Evolutionary conservation across 2,797 vertebrate genomes (phyloP), one percentile per base, ranked within the genome.

Genomic region (Fratercula arctica): DNA sequence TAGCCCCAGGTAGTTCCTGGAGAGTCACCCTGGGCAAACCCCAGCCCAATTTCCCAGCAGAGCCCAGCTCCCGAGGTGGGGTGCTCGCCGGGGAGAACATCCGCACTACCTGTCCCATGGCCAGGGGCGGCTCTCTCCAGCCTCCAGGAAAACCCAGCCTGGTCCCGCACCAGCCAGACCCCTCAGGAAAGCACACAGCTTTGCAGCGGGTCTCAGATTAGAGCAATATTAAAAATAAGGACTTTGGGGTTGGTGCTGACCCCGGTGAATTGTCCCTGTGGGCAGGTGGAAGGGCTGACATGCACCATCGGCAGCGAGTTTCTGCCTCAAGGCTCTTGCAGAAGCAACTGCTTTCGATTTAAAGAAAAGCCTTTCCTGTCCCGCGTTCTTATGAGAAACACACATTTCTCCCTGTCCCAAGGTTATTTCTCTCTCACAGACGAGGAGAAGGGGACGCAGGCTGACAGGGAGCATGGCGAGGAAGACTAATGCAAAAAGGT

Each of bases 251-350:
- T 11, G 54, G 16, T 39, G 5, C 43, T 61, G 83, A 90, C 50
- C 82, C 57, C 69, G 3, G 50, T 21, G 79, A 78, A 74, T 78
- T 64, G 12, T 1, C 48, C 87, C 79, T 31, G 45, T 10, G 56
- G 85, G 95, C 89, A 94, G 87, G 93, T 96, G 93, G 89, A 79
- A 45, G 64, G 84, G 81, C 67, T 90, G 84, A 77, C 50, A 54
- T 9, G 31, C 1, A 11, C 43, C 59, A 53, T 2, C 68, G 31
- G 33, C 56, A 37, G 68, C 33, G 67, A 46, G 35, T 37, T 91
- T 75, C 70, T 89, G 87, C 91, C 82, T 75, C 66, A 8, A 10
- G 91, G 57, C 63, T 85, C 66, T 69, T 23, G 72, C 76, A 45
- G 46, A 60, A 80, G 41, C 69, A 88, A 93, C 73, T 88, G 82